These are phyloP conservation scores for Noctua pronuba DNA, from an alignment of 2,888 invertebrate species.

Conservation along the genomic window DNA sequence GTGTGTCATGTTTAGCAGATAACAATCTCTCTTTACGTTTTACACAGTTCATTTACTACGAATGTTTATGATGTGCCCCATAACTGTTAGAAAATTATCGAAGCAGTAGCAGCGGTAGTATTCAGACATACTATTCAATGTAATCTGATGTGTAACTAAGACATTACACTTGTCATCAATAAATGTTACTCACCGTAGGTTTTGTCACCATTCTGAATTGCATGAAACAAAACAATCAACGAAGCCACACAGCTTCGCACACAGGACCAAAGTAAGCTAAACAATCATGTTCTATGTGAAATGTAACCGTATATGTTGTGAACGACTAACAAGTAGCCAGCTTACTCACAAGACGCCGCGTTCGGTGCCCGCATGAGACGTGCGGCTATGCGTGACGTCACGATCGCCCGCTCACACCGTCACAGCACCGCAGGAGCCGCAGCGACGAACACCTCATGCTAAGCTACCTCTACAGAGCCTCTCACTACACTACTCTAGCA, in stretches of 20 bases:
- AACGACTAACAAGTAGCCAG: conserved; percentile 84
- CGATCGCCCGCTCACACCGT: conserved; percentile 73
- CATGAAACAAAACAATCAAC: conserved; percentile 61
- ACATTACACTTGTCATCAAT: conserved; percentile 47
- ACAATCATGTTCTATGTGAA: conserved; percentile 70
- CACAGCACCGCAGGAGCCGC: conserved; percentile 54
- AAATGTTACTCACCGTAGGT: conserved; percentile 50
- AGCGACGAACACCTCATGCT: conserved; percentile 74
- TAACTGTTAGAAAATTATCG: conserved; percentile 1
- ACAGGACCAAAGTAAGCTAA: conserved; percentile 81
- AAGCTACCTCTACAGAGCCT: conserved; percentile 77
- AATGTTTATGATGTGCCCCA: conserved; percentile 8
- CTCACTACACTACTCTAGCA: conserved; percentile 83
- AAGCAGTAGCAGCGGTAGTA: conserved; percentile 10
- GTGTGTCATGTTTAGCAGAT: conserved; percentile 14
- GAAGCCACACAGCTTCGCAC: conserved; percentile 72
- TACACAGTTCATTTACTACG: conserved; percentile 21
- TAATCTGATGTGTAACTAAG: conserved; percentile 27
- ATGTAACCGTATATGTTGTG: conserved; percentile 78
- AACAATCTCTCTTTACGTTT: conserved; percentile 23
- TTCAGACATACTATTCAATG: conserved; percentile 8
- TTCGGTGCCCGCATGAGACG: conserved; percentile 82
- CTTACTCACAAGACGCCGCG: conserved; percentile 85
- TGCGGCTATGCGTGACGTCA: conserved; percentile 69
- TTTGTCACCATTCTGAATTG: conserved; percentile 50